Base-by-base conservation (phyloP, 2,797 vertebrate species). In the Momotus momota region DNA sequence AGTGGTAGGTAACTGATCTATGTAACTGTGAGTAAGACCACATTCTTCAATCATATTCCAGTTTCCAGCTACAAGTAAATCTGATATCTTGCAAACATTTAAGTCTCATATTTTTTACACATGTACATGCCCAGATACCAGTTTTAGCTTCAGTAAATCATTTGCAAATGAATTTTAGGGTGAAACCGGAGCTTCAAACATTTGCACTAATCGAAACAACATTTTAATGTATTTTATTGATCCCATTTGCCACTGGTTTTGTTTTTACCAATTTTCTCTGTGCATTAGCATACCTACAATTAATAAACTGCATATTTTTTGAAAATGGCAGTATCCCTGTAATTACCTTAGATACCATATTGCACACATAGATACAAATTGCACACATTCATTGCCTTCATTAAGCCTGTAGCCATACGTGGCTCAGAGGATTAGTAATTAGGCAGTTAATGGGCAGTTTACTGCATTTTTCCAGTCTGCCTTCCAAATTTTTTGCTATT, bases 271-370 rank as follows among this genome's bases (percentile, higher is more conserved):
- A 52, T 91, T 74, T 91, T 86, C 14, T 58, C 23, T 64, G 14
- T 3, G 4, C 45, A 65, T 78, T 86, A 35, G 1, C 25, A 69
- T 81, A 82, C 25, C 48, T 64, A 88, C 77, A 35, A 61, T 88
- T 81, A 88, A 82, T 78, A 86, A 81, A 93, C 92, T 94, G 69
- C 77, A 38, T 93, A 48, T 80, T 88, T 94, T 38, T 94, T 87
- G 20, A 1, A 33, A 88, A 96, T 90, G 86, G 25, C 31, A 46
- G 20, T 49, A 58, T 80, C 29, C 23, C 40, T 87, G 21, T 93
- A 94, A 88, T 93, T 90, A 89, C 52, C 40, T 70, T 51, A 49
- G 27, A 62, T 61, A 81, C 18, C 84, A 95, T 93, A 35, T n/a
- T 35, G n/a, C 55, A 23, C 55, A 58, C 31, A 57, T 51, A 49